These are phyloP conservation scores for Anomalospiza imberbis DNA, from an alignment of 2,797 vertebrate species.

Conservation along the genomic window DNA sequence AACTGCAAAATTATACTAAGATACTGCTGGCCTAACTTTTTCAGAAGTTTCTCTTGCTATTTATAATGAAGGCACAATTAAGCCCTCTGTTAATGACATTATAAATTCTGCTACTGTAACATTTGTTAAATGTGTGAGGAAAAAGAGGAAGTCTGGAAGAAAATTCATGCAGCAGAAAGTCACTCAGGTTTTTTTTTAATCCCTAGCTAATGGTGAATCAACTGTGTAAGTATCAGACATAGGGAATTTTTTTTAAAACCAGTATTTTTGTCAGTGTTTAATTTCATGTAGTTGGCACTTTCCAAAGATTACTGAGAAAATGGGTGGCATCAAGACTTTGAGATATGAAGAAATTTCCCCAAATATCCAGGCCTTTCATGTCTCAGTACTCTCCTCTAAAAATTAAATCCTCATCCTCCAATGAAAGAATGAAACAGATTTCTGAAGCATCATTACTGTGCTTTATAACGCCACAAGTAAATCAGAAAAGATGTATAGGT, in stretches of 20 bases:
- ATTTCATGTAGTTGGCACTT: slow-evolving; percentile 17
- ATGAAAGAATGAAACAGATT: background rate
- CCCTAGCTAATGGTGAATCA: background rate
- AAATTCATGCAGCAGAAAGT: background rate
- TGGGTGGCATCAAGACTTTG: background rate
- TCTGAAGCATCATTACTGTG: background rate
- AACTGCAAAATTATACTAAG: background rate
- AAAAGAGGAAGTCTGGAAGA: background rate
- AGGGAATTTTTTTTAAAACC: background rate
- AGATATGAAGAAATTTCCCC: slow-evolving; percentile 24
- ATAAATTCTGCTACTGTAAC: background rate
- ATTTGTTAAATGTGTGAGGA: slow-evolving; percentile 18
- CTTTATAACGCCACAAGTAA: background rate
- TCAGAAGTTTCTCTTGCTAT: background rate
- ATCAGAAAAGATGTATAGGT: background rate
- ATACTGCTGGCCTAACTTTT: background rate
- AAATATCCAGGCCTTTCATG: background rate
- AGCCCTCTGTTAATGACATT: background rate
- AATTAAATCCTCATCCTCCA: background rate
- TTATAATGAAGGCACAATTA: background rate
- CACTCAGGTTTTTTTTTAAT: slow-evolving; percentile 2
- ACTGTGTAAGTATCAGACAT: background rate
- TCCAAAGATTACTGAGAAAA: slow-evolving; percentile 5
- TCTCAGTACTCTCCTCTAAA: background rate
- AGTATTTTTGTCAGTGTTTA: slow-evolving; percentile 31